Conservation (phyloP, 2,888 invertebrate genomes). For the Eurytoma californica region DNA sequence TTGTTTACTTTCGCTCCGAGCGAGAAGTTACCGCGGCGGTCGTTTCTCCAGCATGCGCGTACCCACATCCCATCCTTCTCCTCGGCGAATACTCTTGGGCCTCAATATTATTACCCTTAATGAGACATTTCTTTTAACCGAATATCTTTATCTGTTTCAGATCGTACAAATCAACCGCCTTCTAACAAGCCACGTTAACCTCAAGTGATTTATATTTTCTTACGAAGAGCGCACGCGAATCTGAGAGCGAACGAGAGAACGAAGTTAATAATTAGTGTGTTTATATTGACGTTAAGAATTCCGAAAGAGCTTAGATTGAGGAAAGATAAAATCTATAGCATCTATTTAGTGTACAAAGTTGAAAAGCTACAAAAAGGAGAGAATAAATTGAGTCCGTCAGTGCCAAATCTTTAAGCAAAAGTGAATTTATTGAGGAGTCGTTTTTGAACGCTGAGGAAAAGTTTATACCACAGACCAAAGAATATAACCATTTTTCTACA, state of each 20-base stretch:
- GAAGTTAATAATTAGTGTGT: slow-evolving; percentile 71
- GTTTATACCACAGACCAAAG: slow-evolving; percentile 72
- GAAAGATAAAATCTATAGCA: slow-evolving; percentile 67
- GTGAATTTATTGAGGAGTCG: slow-evolving; percentile 58
- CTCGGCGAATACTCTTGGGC: not conserved
- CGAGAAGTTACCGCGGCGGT: slow-evolving; percentile 37
- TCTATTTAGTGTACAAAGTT: slow-evolving; percentile 74
- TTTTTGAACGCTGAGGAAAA: slow-evolving; percentile 49
- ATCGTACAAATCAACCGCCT: slow-evolving; percentile 76
- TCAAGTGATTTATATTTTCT: slow-evolving; percentile 76
- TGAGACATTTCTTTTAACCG: slow-evolving; percentile 45
- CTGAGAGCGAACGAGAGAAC: slow-evolving; percentile 20
- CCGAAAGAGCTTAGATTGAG: slow-evolving; percentile 63
- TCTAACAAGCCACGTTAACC: slow-evolving; percentile 75
- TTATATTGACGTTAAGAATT: slow-evolving; percentile 69
- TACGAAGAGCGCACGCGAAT: slow-evolving; percentile 62
- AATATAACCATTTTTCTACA: slow-evolving; percentile 74
- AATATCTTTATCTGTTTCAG: slow-evolving; percentile 65
- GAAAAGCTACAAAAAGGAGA: slow-evolving; percentile 55
- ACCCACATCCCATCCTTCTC: not conserved
- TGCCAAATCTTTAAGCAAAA: slow-evolving; percentile 70
- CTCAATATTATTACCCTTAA: slow-evolving; percentile 39
- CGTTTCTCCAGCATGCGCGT: not conserved
- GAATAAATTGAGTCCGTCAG: slow-evolving; percentile 69
- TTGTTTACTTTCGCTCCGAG: slow-evolving; percentile 52